Evolutionary conservation across 2,113 vertebrate species (phyloP).

Genomic region (Coreoperca whiteheadi): DNA sequence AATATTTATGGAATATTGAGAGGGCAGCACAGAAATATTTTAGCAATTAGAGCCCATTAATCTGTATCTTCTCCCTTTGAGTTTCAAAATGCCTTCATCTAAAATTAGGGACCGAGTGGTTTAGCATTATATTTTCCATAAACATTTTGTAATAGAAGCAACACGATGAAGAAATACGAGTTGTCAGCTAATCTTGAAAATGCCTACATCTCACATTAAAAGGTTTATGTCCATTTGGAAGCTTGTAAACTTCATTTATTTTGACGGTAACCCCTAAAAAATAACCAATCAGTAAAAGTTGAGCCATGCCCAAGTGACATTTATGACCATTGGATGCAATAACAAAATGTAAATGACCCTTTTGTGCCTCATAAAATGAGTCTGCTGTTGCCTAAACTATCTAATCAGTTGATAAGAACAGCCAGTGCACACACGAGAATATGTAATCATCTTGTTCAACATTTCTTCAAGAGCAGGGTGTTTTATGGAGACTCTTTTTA

Average conservation of each 20-base stretch:
- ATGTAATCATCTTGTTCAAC: slow-evolving; percentile 57
- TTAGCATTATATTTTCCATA: background rate
- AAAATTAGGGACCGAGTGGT: slow-evolving; percentile 16
- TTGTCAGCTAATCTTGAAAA: slow-evolving; percentile 41
- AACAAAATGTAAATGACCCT: slow-evolving; percentile 54
- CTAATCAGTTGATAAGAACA: slow-evolving; percentile 47
- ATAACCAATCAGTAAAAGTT: slow-evolving; percentile 20
- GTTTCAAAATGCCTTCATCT: slow-evolving; percentile 28
- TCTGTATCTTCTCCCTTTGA: background rate
- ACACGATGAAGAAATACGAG: slow-evolving; percentile 16
- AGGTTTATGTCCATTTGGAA: slow-evolving; percentile 26
- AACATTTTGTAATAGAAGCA: slow-evolving; percentile 22
- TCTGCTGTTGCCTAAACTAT: slow-evolving; percentile 46
- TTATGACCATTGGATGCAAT: slow-evolving; percentile 35
- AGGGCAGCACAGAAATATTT: slow-evolving; percentile 4
- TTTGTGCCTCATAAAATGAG: slow-evolving; percentile 50
- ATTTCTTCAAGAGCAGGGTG: slow-evolving; percentile 40
- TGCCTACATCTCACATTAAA: slow-evolving; percentile 13
- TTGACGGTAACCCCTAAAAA: background rate
- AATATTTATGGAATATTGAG: slow-evolving; percentile 24
- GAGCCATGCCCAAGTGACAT: slow-evolving; percentile 24
- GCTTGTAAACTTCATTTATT: slow-evolving; percentile 31
- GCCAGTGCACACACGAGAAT: slow-evolving; percentile 46
- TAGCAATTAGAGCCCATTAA: slow-evolving; percentile 26
- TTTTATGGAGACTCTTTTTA: slow-evolving; percentile 46